Base-by-base conservation (phyloP, 2,888 invertebrate genomes). In the Clepsis dumicolana region DNA sequence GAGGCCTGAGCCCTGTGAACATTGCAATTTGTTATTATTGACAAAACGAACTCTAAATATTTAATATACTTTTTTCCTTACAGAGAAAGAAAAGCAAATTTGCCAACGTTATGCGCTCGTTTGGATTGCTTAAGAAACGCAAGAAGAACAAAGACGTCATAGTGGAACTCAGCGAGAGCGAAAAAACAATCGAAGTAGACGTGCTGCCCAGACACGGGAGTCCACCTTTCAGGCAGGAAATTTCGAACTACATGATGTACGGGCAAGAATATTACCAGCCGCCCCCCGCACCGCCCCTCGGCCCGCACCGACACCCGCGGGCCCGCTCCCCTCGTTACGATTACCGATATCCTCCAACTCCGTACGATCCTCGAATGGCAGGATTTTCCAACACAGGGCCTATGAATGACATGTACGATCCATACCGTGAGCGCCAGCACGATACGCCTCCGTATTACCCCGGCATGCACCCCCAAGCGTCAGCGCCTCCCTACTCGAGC, bases 221-320 rank as follows among this genome's bases (percentile, higher is more conserved):
- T 24, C 71, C 84, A 12, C 86, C 87, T 0, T 91, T 80, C 65
- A 80, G 77, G 38, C 92, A 91, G 73, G 77, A 90, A 1, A 67
- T 90, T n/a, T 77, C 80, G 0, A 87, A 85, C 73, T 92, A 90
- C 63, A 76, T 80, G 74, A 83, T 91, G 86, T 81, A 88, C 65
- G 82, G 77, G 1, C 88, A 89, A 62, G 84, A 90, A 60, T 90
- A 82, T 65, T 83, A 79, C 54, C 80, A 77, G 8, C 78, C 78
- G 5, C 89, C 86, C 1, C 85, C 83, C 1, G 65, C 80, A 1
- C 59, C 59, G 27, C 59, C 59, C 12, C 21, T 48, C 48, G 21
- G 48, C 21, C 76, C 78, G 2, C 74, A 74, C 4, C 67, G 74
- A 10, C n/a, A 41, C 32, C 67, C 53, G 5, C 75, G 25, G 35